Evolutionary conservation across 2,888 invertebrate genomes (phyloP).

Genomic region (Conchocele bisecta): DNA sequence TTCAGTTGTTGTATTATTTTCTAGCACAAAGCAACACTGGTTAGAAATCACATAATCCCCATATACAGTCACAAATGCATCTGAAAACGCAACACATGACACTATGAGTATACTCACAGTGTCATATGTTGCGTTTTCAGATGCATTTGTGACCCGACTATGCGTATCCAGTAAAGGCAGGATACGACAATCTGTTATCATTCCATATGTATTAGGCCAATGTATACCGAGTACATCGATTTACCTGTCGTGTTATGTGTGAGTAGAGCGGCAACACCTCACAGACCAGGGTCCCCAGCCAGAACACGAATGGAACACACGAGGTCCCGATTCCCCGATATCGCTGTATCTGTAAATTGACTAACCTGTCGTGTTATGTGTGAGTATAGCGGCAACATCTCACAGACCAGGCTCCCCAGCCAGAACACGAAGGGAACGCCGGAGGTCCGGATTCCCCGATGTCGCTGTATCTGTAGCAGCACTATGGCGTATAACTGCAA

Average conservation of each 20-base stretch:
- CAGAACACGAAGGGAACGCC: conserved; percentile 77
- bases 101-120: too few species aligned
- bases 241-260: conserved; percentile 56
- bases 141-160: too few species aligned
- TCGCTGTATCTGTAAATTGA: conserved; percentile 72
- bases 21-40: too few species aligned
- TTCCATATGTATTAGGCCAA: too few species aligned
- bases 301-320: conserved; percentile 76
- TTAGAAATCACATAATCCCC: too few species aligned
- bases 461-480: conserved; percentile 70
- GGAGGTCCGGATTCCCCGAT: conserved; percentile 72
- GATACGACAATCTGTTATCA: too few species aligned
- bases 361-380: conserved; percentile 57
- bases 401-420: conserved; percentile 64
- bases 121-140: too few species aligned
- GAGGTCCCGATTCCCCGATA: conserved; percentile 72
- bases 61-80: too few species aligned
- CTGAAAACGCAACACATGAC: too few species aligned
- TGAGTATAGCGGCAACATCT: conserved; percentile 69
- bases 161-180: too few species aligned
- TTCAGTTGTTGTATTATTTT: too few species aligned
- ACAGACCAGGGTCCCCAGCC: conserved; percentile 65
- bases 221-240: too few species aligned
- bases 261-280: conserved; percentile 70
- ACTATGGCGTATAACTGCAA: conserved; percentile 67